These are phyloP conservation scores for Diogma glabrata DNA, from an alignment of 2,888 invertebrate genomes.

Conservation along the genomic window DNA sequence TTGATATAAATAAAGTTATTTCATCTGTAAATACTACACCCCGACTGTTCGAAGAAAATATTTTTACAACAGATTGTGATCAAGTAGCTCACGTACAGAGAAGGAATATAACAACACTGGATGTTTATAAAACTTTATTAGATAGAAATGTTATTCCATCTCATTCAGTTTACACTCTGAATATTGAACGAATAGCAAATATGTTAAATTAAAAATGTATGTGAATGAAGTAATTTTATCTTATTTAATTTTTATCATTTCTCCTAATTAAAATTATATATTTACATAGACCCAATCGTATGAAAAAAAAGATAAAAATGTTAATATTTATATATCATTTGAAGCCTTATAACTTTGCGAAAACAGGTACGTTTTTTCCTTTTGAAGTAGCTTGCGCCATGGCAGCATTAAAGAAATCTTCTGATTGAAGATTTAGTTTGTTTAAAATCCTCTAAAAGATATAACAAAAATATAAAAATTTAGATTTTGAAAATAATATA, in stretches of 20 bases:
- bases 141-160: conserved; percentile 59
- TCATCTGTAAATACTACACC: conserved; percentile 54
- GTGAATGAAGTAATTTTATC: too few relatives aligned
- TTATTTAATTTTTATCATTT: too few relatives aligned
- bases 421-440: conserved; percentile 79
- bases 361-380: conserved; percentile 51
- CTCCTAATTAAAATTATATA: too few relatives aligned
- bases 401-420: conserved; percentile 73
- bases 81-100: conserved; percentile 32
- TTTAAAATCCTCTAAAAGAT: conserved; percentile 54
- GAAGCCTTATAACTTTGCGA: conserved; percentile 59
- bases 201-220: conserved; percentile 46
- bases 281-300: too few relatives aligned
- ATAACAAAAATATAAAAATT: conserved; percentile 12
- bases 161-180: conserved; percentile 69
- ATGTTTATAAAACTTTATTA: conserved; percentile 44
- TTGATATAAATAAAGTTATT: conserved; percentile 46
- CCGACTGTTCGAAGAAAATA: conserved; percentile 59
- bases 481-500: neutral
- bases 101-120: conserved; percentile 40
- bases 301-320: neutral
- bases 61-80: conserved; percentile 62
- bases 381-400: conserved; percentile 60
- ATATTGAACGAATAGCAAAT: conserved; percentile 59
- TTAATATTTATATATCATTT: neutral